Conservation (phyloP, 2,888 invertebrate genomes). For the Euzetes globulus region DNA sequence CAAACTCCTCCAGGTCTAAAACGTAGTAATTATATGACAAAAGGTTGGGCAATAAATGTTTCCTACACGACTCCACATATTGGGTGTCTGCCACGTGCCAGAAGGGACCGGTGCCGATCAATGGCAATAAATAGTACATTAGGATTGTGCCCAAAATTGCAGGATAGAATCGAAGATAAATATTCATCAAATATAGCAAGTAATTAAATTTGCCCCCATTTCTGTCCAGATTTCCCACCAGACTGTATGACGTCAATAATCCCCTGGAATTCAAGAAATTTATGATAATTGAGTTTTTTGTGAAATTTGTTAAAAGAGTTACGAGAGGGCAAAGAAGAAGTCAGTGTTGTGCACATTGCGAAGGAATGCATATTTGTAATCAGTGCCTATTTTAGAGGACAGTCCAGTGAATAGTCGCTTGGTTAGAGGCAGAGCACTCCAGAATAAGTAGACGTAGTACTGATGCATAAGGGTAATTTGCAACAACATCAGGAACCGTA, state of each 20-base stretch:
- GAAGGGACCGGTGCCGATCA: constrained; percentile 32
- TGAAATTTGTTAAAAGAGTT: too few relatives aligned
- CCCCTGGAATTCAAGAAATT: constrained; percentile 23
- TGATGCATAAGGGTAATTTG: constrained; percentile 31
- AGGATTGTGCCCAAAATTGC: constrained; percentile 31
- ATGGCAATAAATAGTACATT: constrained; percentile 31
- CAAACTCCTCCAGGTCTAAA: constrained; percentile 27
- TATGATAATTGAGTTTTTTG: too few relatives aligned
- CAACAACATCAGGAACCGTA: constrained; percentile 28
- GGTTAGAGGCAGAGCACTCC: constrained; percentile 3
- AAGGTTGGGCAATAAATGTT: constrained; percentile 60
- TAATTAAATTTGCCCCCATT: constrained; percentile 30
- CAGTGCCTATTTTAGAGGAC: neutral
- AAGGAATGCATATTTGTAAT: constrained; percentile 24
- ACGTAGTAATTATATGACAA: constrained; percentile 32
- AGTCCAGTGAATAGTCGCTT: constrained; percentile 22
- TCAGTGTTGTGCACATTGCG: constrained; percentile 33
- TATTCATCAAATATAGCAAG: constrained; percentile 11
- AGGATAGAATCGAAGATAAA: constrained; percentile 33
- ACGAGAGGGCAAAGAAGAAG: constrained; percentile 32
- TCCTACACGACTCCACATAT: constrained; percentile 59
- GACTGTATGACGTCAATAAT: constrained; percentile 21
- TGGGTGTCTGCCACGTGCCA: constrained; percentile 51
- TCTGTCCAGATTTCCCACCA: constrained; percentile 10
- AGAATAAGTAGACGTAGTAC: constrained; percentile 19